phyloP scores from a whole-genome alignment of 1,140 invertebrate genomes.

The Macrocentrus cingulum region DNA sequence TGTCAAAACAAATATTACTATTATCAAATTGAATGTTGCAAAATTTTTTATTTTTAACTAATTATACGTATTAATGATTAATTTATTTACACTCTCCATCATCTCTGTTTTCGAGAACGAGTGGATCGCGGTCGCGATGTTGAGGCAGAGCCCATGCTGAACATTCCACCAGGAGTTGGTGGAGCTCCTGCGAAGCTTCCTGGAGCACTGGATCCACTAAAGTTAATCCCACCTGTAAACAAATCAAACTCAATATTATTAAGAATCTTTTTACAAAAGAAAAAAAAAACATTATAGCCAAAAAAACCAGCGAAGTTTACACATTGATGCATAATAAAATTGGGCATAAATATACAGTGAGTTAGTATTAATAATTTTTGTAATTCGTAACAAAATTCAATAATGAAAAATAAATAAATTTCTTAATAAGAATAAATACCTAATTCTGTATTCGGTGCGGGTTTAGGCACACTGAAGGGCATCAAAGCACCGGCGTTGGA shows the following conservation, averaged over 20 bases:
- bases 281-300: background rate
- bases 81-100: conserved; percentile 53
- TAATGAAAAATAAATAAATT: too few relatives aligned
- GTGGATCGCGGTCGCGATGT: conserved; percentile 45
- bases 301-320: too few relatives aligned
- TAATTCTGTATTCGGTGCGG: conserved; percentile 34
- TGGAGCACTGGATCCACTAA: conserved; percentile 33
- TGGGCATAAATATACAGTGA: too few relatives aligned
- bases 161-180: conserved; percentile 43
- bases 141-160: conserved; percentile 55
- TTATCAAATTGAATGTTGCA: too few relatives aligned
- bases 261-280: background rate
- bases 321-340: too few relatives aligned
- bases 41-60: too few relatives aligned
- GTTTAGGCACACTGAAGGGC: conserved; percentile 33
- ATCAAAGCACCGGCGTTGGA: conserved; percentile 9
- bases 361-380: too few relatives aligned
- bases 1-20: too few relatives aligned
- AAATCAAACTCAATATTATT: background rate
- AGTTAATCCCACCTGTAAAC: conserved; percentile 43
- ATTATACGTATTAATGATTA: background rate
- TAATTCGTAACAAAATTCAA: too few relatives aligned
- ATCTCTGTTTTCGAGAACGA: conserved; percentile 48
- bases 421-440: too few relatives aligned
- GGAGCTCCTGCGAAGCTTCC: background rate